Base-by-base conservation (phyloP, 1,140 invertebrate species). In the Nephila pilipes region DNA sequence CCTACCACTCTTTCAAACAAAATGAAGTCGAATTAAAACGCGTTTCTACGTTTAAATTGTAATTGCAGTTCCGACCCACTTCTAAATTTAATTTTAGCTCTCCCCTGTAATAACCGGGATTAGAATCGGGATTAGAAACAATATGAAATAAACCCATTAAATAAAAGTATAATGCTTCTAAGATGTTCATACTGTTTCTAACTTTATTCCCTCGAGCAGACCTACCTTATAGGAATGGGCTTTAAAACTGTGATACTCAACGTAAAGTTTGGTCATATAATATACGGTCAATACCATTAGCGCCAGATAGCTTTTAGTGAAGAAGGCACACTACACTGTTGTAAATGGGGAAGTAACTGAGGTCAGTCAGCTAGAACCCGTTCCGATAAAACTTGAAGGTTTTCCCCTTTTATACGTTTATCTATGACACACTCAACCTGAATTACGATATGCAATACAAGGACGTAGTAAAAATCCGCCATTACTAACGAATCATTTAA, bases 281-380 rank as follows among this genome's bases (percentile, higher is more conserved):
- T 87, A 87, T 87, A 87, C 32, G 32, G 85, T 87, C 55, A 87
- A 87, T 85, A 38, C 57, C 58, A 87, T 60, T 87, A 87, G 55
- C 18, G 29, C 6, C 16, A 25, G 58, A 87, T 87, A 36, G 32
- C 85, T 87, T 60, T 87, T 87, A 81, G 80, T 81, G 46, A 46
- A n/a, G 36, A 46, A 55, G 46, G 80, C 36, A 46, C n/a, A n/a
- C 36, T 22, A 81, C 16, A 5, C 38, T 54, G 80, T 55, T 81
- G 80, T 81, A 81, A 81, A 81, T 81, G 80, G 80, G 18, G 80
- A 81, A 81, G 80, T 55, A 54, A 81, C 80, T 81, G 80, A 16
- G 80, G 80, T 75, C 80, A 81, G 80, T 55, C 80, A 81, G 36
- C 80, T 81, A 81, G 80, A 81, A 55, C 80, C 22, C 46, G 80